These are phyloP conservation scores for Xanthorhoe designata DNA, from an alignment of 2,888 invertebrate genomes.

Conservation along the genomic window DNA sequence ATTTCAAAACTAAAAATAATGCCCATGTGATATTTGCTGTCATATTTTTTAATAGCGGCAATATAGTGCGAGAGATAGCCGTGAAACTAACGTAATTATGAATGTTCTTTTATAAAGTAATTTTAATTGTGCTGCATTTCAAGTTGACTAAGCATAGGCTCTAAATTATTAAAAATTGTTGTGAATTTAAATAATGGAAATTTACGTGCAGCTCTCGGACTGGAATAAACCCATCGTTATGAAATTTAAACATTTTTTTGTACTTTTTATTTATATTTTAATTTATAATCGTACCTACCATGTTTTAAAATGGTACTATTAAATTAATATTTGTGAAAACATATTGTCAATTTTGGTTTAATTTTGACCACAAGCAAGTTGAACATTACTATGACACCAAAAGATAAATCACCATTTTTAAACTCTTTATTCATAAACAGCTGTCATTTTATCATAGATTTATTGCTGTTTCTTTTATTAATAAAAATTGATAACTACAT, in stretches of 20 bases:
- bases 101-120: conserved; percentile 5
- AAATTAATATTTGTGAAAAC: conserved; percentile 9
- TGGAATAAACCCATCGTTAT: conserved; percentile 37
- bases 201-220: conserved; percentile 28
- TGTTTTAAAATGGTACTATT: conserved; percentile 16
- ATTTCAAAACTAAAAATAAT: conserved; percentile 16
- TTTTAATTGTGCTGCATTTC: conserved; percentile 16
- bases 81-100: conserved; percentile 3
- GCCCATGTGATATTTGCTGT: conserved; percentile 34
- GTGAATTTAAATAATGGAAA: conserved; percentile 23
- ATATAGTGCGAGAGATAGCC: conserved; percentile 26
- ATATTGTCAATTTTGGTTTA: conserved; percentile 3
- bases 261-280: conserved; percentile 30
- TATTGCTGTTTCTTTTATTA: too few species aligned
- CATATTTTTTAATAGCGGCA: conserved; percentile 27
- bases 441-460: too few species aligned
- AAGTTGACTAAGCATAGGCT: conserved; percentile 19
- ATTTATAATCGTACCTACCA: conserved; percentile 14
- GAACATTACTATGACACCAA: background rate
- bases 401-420: background rate
- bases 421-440: background rate
- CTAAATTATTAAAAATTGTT: conserved; percentile 27
- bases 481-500: too few species aligned
- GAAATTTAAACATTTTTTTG: conserved; percentile 26
- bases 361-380: background rate